Evolutionary conservation across 2,888 invertebrate species (phyloP).

Genomic region (Dasypolia templi): DNA sequence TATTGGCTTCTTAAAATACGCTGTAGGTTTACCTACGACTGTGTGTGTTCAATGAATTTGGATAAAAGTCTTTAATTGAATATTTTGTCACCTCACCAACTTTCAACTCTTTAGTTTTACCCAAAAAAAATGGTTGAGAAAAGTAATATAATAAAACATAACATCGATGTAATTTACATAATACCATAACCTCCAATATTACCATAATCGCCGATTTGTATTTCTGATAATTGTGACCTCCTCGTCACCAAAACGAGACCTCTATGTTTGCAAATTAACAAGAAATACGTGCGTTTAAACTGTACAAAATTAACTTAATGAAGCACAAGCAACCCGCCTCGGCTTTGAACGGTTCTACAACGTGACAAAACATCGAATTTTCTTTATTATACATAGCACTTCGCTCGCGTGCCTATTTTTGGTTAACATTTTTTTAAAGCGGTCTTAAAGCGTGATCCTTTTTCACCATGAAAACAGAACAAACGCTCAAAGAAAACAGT

Average conservation of each 20-base stretch:
- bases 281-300: background rate
- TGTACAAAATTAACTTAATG: background rate
- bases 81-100: background rate
- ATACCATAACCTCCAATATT: background rate
- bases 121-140: background rate
- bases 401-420: no score
- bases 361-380: background rate
- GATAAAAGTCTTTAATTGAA: background rate
- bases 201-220: background rate
- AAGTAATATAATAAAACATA: background rate
- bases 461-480: no score
- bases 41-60: background rate
- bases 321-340: background rate
- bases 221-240: slow-evolving; percentile 19
- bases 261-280: background rate
- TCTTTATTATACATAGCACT: background rate
- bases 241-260: background rate
- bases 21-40: background rate
- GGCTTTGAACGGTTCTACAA: background rate
- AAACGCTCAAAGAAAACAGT: no score
- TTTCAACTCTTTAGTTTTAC: background rate
- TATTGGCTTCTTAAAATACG: background rate
- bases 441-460: no score
- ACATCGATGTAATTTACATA: no score
- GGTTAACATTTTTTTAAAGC: no score